Evolutionary conservation across 2,888 invertebrate species (phyloP), one percentile per base, ranked within the genome.

Genomic region (Lumbricus terrestris): DNA sequence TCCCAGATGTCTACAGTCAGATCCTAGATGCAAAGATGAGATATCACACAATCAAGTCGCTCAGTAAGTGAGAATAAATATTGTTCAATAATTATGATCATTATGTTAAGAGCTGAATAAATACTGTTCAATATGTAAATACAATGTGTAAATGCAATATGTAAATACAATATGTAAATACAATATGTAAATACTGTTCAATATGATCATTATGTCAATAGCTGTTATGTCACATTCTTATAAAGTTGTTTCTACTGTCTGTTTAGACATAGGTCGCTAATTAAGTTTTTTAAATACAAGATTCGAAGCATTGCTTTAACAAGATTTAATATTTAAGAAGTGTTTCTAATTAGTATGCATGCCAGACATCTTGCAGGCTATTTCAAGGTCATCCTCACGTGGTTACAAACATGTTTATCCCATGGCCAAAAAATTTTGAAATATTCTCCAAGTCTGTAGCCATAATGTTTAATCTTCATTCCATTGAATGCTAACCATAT

Each of bases 1-100:
- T 98, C 93, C 98, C 99, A 0, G 99, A 99, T 95, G 97, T 97
- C 91, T 97, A 97, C 93, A 96, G 97, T 20, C 96, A 97, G 90
- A 96, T 97, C 90, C 96, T 99, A 90, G 97, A 97, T 93, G 97
- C 97, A 90, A 97, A 97, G 91, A 96, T 97, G 92, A 96, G 98
- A 92, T 97, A 96, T 92, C 97, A 97, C 94, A 96, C 97, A 90
- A 97, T 99, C 91, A 96, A 97, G 91, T 96, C 96, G 91, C 95
- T 98, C 18, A 96, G 97, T 97, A 94, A 95, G 96, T 95, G 82
- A n/a, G n/a, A n/a, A 69, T n/a, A n/a, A 69, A 69, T 69, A n/a
- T n/a, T 69, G n/a, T 29, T 8, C 69, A 69, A 47, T 47, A 1
- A 69, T 1, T 11, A 69, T n/a, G 23, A 0, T 69, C n/a, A 69